A percentile compares a stretch with the other conserved stretches of the same genome.
Evolutionary conservation across 2,888 invertebrate species (phyloP).

Genomic region (Nephrotoma guestfalica): DNA sequence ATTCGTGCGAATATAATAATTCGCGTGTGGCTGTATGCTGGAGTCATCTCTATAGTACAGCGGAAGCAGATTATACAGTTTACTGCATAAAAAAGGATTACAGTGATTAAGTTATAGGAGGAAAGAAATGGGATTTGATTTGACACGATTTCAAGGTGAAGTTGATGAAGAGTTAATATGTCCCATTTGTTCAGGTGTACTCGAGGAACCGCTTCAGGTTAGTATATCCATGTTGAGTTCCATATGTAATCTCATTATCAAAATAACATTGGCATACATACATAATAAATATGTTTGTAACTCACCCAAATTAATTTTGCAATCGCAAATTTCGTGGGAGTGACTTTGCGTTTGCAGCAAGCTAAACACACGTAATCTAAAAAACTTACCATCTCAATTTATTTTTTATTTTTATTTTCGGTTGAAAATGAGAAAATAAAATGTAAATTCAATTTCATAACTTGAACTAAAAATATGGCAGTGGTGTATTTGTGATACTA

Average conservation of each 20-base stretch:
- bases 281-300: not conserved
- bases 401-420: not conserved
- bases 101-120: not conserved
- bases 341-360: not conserved
- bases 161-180: slow-evolving; percentile 95
- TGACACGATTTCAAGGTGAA: slow-evolving; percentile 84
- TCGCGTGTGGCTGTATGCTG: not conserved
- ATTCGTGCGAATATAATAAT: not conserved
- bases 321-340: not conserved
- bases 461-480: not conserved
- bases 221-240: slow-evolving; percentile 9
- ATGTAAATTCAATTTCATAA: not conserved
- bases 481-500: not conserved
- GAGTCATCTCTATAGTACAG: not conserved
- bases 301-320: not conserved
- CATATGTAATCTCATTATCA: not conserved
- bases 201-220: slow-evolving; percentile 92
- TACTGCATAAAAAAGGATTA: not conserved
- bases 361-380: not conserved
- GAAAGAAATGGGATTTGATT: slow-evolving; percentile 77
- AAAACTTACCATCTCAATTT: not conserved
- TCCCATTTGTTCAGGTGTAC: slow-evolving; percentile 88
- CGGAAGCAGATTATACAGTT: not conserved
- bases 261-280: not conserved
- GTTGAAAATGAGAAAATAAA: not conserved